Conservation (phyloP, 2,888 invertebrate species). For the Drosophila neotestacea region DNA sequence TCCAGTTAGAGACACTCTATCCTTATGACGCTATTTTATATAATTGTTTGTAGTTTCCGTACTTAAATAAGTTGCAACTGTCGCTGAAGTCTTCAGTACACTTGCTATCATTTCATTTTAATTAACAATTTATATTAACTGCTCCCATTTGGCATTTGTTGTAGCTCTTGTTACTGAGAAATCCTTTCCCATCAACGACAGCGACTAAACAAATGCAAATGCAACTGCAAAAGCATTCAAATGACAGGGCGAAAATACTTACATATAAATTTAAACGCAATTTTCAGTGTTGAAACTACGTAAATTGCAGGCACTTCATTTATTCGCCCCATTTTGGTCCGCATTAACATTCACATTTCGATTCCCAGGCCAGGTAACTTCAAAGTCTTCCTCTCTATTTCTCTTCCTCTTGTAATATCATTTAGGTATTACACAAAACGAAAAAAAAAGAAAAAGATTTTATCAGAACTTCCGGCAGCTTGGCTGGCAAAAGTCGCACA, state of each 20-base stretch:
- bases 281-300: constrained; percentile 48
- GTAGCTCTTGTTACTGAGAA: neutral
- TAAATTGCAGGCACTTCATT: constrained; percentile 64
- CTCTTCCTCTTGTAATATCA: constrained; percentile 41
- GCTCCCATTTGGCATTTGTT: constrained; percentile 1
- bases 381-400: neutral
- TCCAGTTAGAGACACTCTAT: neutral
- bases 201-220: constrained; percentile 11
- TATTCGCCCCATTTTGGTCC: constrained; percentile 16
- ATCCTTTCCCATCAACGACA: constrained; percentile 6
- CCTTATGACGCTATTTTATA: neutral
- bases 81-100: neutral
- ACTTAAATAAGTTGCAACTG: neutral
- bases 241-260: constrained; percentile 29
- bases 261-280: constrained; percentile 36
- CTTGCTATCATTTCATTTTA: constrained; percentile 2
- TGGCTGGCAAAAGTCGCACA: constrained; percentile 65
- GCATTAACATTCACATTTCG: constrained; percentile 27
- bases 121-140: constrained; percentile 14
- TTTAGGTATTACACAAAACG: constrained; percentile 55
- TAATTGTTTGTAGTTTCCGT: neutral
- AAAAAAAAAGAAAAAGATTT: constrained; percentile 45
- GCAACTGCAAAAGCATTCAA: constrained; percentile 24
- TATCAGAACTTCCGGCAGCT: constrained; percentile 62
- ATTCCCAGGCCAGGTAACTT: constrained; percentile 17